A percentile compares a stretch with the other conserved stretches of the same genome.
Evolutionary conservation across 2,888 invertebrate genomes (phyloP).

Genomic region (Epirrita christyi): DNA sequence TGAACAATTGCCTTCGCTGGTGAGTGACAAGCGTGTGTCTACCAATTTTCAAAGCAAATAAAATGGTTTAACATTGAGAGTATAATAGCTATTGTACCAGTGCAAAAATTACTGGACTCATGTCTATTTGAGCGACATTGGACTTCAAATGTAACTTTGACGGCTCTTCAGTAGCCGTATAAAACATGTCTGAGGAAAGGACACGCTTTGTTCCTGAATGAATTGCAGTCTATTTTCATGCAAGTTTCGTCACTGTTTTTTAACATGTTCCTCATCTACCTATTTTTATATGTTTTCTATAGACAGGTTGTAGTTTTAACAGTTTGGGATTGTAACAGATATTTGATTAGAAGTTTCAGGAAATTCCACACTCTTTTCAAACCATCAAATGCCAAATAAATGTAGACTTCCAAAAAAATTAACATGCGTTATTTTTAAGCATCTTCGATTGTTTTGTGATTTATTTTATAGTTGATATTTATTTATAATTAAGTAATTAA

Average conservation of each 20-base stretch:
- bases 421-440: no score
- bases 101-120: slow-evolving; percentile 43
- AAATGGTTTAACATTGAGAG: slow-evolving; percentile 47
- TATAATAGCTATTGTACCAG: slow-evolving; percentile 52
- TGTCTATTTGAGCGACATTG: slow-evolving; percentile 45
- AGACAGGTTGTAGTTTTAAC: no score
- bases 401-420: no score
- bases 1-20: slow-evolving; percentile 47
- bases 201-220: slow-evolving; percentile 31
- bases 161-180: slow-evolving; percentile 24
- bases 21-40: slow-evolving; percentile 67
- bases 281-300: no score
- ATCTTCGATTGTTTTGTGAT: no score
- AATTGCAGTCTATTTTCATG: slow-evolving; percentile 11
- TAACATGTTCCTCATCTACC: no score
- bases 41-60: slow-evolving; percentile 52
- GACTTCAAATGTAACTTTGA: slow-evolving; percentile 27
- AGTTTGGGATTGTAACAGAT: no score
- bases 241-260: not conserved
- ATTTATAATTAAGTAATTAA: no score
- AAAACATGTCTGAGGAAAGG: slow-evolving; percentile 27
- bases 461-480: no score
- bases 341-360: no score
- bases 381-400: no score
- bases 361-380: no score